Evolutionary conservation across 2,113 vertebrate genomes (phyloP), one percentile per base, ranked within the genome.

Genomic region (Pelusios castaneus): DNA sequence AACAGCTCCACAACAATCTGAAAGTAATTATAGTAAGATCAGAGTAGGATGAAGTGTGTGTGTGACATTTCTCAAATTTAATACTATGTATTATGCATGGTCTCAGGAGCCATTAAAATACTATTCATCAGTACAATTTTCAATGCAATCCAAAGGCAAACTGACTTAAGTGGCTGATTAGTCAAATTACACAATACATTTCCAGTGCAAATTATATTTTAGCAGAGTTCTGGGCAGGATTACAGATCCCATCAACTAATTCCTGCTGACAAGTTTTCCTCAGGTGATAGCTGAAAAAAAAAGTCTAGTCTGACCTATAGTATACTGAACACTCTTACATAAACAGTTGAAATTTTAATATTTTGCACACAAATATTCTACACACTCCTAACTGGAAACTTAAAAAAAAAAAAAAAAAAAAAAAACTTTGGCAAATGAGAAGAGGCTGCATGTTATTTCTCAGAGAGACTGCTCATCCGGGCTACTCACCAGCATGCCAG

Each of bases 101-200:
- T 78, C 67, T 89, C 92, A 85, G 67, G 29, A 92, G 89, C 55
- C 84, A 90, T 91, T 75, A 52, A 91, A 90, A 83, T 25, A 79
- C 4, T 49, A 85, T 58, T 90, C 51, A 25, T 85, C 78, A 34
- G 1, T 21, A 38, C 9, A 88, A 95, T 5, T 45, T 84, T 87
- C 63, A 38, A 60, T 70, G 27, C 70, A 90, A 92, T 81, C 43
- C 56, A 80, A 87, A 43, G 22, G 41, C 56, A 75, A 76, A 47
- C 70, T 38, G 38, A 58, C 24, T 60, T 73, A 87, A 88, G n/a
- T 3, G 41, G 52, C 60, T 91, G 2, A 0, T 88, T 75, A 81
- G 58, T 16, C 82, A 54, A n/a, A 56, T 79, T 75, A 76, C 1
- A 41, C 24, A 90, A 63, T 27, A 10, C 2, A 38, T 43, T 78